Conservation (phyloP, 2,888 invertebrate genomes). For the Thecocarcelia acutangulata region DNA sequence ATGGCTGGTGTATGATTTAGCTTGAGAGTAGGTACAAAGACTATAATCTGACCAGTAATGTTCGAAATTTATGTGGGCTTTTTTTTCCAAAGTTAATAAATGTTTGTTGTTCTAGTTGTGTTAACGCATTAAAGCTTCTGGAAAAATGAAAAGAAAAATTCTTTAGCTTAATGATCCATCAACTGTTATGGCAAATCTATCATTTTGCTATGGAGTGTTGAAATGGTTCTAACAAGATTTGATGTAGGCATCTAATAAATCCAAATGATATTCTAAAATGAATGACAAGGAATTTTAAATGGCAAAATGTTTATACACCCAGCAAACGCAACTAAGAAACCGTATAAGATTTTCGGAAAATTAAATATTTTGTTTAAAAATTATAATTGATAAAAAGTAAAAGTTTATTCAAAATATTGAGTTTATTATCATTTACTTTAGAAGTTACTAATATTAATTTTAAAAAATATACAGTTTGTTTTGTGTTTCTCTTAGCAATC, state of each 20-base stretch:
- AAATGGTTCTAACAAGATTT: conserved; percentile 53
- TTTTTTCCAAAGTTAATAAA: conserved; percentile 23
- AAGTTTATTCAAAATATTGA: too few relatives aligned
- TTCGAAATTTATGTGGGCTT: conserved; percentile 54
- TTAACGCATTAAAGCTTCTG: conserved; percentile 44
- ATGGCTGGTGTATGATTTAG: not conserved
- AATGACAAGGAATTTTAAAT: conserved; percentile 35
- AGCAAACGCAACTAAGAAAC: too few relatives aligned
- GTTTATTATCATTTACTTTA: too few relatives aligned
- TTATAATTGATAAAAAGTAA: too few relatives aligned
- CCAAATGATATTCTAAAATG: not conserved
- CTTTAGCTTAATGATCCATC: conserved; percentile 80
- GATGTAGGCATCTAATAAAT: not conserved
- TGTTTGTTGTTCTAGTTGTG: conserved; percentile 28
- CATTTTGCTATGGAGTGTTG: conserved; percentile 69
- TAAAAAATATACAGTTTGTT: too few relatives aligned
- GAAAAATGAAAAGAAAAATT: conserved; percentile 70
- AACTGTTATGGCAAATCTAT: conserved; percentile 79
- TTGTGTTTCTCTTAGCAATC: too few relatives aligned
- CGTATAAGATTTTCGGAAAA: too few relatives aligned
- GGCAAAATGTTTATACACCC: not conserved
- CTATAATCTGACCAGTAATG: conserved; percentile 54
- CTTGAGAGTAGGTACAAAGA: not conserved
- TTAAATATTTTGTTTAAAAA: too few relatives aligned
- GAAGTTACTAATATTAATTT: too few relatives aligned